phyloP scores from a whole-genome alignment of 2,113 vertebrate species.

The Kryptolebias marmoratus region DNA sequence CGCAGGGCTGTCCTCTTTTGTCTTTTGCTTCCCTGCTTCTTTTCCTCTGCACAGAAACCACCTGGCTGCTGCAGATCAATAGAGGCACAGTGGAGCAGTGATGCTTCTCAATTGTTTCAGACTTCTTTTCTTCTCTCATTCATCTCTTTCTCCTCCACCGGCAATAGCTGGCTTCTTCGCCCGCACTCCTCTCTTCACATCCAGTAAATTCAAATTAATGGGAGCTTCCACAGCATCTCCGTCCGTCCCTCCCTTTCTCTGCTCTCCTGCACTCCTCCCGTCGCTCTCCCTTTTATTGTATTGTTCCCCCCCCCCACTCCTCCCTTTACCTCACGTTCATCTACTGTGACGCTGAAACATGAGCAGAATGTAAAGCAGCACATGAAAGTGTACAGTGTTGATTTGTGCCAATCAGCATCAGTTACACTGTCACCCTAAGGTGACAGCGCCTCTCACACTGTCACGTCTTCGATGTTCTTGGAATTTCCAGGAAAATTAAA shows the following conservation, averaged over 20 bases:
- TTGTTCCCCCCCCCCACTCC: background rate
- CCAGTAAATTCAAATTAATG: conserved; percentile 66
- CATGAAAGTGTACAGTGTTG: background rate
- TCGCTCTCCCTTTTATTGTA: conserved; percentile 27
- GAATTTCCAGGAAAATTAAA: too few species aligned
- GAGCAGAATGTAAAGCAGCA: conserved; percentile 43
- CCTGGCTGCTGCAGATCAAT: conserved; percentile 15
- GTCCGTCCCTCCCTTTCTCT: conserved; percentile 18
- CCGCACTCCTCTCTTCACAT: conserved; percentile 46
- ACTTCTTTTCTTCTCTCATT: background rate
- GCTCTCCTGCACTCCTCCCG: conserved; percentile 7
- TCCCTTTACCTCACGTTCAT: conserved; percentile 6
- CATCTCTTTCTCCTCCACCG: conserved; percentile 14
- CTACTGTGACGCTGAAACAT: conserved; percentile 32
- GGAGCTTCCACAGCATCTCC: conserved; percentile 48
- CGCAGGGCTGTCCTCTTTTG: conserved; percentile 1
- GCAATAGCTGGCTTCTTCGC: conserved; percentile 7
- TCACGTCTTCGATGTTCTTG: background rate
- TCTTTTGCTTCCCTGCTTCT: background rate
- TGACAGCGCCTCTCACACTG: conserved; percentile 32
- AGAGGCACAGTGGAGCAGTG: conserved; percentile 3
- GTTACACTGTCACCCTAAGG: conserved; percentile 12
- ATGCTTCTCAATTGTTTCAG: conserved; percentile 13
- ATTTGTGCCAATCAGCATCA: conserved; percentile 23
- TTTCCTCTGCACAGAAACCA: background rate